These are phyloP conservation scores for Salvelinus fontinalis DNA, from an alignment of 2,113 vertebrate species.

Conservation along the genomic window DNA sequence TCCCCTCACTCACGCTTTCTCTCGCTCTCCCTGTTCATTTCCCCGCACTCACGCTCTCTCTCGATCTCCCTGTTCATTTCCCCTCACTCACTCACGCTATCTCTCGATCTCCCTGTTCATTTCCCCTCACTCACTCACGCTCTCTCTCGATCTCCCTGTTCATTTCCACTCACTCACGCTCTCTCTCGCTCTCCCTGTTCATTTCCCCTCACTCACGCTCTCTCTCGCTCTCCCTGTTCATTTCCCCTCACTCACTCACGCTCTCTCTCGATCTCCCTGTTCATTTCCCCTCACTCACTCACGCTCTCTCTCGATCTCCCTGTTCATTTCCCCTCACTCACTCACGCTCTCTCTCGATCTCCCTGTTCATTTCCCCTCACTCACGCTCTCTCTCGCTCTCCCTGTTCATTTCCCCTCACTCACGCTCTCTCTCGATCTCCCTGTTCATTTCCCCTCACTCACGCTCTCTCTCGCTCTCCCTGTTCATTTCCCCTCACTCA, in stretches of 20 bases:
- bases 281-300: not conserved
- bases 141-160: not conserved
- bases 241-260: not conserved
- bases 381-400: conserved; percentile 22
- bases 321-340: not conserved
- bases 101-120: not conserved
- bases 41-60: conserved; percentile 34
- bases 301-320: conserved; percentile 21
- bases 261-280: not conserved
- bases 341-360: conserved; percentile 25
- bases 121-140: not conserved
- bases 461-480: too few species aligned
- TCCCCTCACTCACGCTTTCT: conserved; percentile 32
- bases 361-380: not conserved
- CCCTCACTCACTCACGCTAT: conserved; percentile 26
- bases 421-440: not conserved
- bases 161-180: too few species aligned
- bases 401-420: not conserved
- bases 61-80: not conserved
- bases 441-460: not conserved
- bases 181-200: too few species aligned
- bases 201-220: not conserved
- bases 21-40: not conserved
- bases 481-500: not conserved
- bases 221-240: too few species aligned